These are phyloP conservation scores for Rosalia funebris DNA, from an alignment of 2,888 invertebrate genomes.

Conservation along the genomic window DNA sequence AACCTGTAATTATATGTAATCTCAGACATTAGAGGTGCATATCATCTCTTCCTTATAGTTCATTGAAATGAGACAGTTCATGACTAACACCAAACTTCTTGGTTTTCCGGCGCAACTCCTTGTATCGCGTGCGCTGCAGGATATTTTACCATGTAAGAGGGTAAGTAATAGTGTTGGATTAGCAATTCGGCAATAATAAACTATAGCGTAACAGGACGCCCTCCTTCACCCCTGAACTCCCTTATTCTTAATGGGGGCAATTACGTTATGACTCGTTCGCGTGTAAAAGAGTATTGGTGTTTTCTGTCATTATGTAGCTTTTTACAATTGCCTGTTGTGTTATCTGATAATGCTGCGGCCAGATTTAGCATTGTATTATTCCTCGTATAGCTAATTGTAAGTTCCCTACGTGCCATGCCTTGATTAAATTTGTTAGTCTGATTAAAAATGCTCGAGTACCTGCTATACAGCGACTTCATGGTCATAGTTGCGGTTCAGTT, in stretches of 20 bases:
- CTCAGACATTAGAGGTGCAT: no score
- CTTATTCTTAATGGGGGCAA: slow-evolving; percentile 55
- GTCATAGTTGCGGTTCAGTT: no score
- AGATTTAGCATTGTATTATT: slow-evolving; percentile 24
- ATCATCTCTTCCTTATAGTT: no score
- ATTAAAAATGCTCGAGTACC: no score
- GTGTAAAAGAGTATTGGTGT: slow-evolving; percentile 55
- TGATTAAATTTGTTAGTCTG: background rate
- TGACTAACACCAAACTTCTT: background rate
- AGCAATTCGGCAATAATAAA: slow-evolving; percentile 56
- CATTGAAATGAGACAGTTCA: background rate
- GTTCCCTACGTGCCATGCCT: slow-evolving; percentile 2
- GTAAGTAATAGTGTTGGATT: slow-evolving; percentile 55
- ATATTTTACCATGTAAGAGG: slow-evolving; percentile 36
- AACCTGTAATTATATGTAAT: no score
- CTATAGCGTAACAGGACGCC: slow-evolving; percentile 48
- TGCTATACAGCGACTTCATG: no score
- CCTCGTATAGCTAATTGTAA: slow-evolving; percentile 5
- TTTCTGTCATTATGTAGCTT: slow-evolving; percentile 54
- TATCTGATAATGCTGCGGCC: slow-evolving; percentile 32
- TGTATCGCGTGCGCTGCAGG: slow-evolving; percentile 14
- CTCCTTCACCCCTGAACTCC: background rate
- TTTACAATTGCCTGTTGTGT: slow-evolving; percentile 43
- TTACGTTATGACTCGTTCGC: slow-evolving; percentile 61
- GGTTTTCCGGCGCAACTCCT: background rate